phyloP scores from a whole-genome alignment of 2,113 vertebrate species.

The Nesogale talazaci region DNA sequence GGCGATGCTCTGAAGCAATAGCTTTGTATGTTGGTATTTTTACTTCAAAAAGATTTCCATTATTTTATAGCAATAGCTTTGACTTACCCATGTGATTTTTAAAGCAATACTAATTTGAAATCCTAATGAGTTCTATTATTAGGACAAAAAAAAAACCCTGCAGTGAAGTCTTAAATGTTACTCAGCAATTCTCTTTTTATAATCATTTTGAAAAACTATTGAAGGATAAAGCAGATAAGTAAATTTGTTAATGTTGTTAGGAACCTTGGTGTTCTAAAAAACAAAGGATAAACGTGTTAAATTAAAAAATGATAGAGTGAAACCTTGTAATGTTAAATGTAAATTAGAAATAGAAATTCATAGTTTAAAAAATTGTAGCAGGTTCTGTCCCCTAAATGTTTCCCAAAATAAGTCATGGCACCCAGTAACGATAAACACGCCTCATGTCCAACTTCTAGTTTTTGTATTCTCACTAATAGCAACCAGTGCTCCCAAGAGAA shows the following conservation, averaged over 20 bases:
- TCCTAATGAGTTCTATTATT: not conserved
- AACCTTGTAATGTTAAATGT: not conserved
- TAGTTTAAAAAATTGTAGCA: not conserved
- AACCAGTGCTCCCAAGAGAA: not conserved
- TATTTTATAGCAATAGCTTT: no score
- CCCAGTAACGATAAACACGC: not conserved
- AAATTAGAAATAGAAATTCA: not conserved
- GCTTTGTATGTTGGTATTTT: no score
- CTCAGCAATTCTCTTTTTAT: not conserved
- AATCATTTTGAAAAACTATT: not conserved
- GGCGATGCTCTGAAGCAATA: no score
- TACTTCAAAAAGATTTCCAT: no score
- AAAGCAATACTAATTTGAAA: not conserved
- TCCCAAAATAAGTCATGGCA: not conserved
- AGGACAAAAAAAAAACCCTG: constrained; percentile 15
- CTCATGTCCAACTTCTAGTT: not conserved
- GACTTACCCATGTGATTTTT: not conserved
- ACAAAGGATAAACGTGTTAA: not conserved
- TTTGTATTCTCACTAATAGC: not conserved
- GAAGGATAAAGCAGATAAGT: not conserved
- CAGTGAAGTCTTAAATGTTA: not conserved
- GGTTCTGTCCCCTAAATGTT: not conserved
- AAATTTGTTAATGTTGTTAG: constrained; percentile 8
- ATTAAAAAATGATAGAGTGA: not conserved
- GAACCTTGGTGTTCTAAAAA: not conserved